phyloP scores from a whole-genome alignment of 2,113 vertebrate genomes.

The Corvus moneduloides region DNA sequence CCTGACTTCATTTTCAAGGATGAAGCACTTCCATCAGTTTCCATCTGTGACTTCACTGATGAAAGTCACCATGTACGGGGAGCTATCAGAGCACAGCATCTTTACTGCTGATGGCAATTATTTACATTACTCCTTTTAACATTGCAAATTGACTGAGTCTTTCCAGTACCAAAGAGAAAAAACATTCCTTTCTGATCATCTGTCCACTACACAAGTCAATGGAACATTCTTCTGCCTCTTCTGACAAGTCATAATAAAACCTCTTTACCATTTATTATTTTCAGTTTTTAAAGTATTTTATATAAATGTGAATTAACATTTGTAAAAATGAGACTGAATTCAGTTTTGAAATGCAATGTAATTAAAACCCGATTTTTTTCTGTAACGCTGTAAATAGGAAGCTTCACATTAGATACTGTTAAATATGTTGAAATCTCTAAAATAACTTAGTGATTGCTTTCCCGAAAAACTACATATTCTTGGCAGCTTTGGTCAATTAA shows the following conservation, averaged over 20 bases:
- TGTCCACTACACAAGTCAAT: background rate
- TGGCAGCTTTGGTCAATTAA: background rate
- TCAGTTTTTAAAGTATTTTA: background rate
- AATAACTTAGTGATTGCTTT: background rate
- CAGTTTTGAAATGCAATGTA: background rate
- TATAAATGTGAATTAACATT: background rate
- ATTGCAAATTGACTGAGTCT: background rate
- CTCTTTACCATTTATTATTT: background rate
- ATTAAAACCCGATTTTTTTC: background rate
- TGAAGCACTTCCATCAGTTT: background rate
- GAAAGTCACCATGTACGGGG: background rate
- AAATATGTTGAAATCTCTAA: background rate
- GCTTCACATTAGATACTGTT: background rate
- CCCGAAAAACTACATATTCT: background rate
- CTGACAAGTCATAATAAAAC: background rate
- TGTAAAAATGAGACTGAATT: background rate
- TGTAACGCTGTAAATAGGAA: background rate
- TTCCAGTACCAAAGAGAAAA: background rate
- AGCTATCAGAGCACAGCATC: background rate
- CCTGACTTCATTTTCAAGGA: background rate
- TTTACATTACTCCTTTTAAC: background rate
- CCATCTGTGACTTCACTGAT: background rate
- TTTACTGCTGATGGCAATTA: background rate
- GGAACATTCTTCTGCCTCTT: background rate
- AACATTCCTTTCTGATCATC: background rate